Evolutionary conservation across 2,797 vertebrate genomes (phyloP).

Genomic region (Momotus momota): DNA sequence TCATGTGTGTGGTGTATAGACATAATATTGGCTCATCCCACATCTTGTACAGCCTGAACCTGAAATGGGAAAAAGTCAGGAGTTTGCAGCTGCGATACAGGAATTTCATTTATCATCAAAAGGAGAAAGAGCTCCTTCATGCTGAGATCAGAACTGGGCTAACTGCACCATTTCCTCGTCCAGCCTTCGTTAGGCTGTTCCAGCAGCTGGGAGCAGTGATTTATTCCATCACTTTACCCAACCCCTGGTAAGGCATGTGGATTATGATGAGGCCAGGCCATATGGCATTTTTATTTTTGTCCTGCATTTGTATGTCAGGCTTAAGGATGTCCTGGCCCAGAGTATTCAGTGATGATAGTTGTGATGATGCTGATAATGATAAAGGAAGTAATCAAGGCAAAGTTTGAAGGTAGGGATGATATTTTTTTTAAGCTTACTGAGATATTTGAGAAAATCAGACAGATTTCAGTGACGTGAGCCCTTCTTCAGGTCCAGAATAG

Average conservation of each 20-base stretch:
- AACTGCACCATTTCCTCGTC: slow-evolving; percentile 19
- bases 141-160: slow-evolving; percentile 68
- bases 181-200: slow-evolving; percentile 41
- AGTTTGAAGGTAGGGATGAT: neutral
- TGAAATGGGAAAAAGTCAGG: slow-evolving; percentile 39
- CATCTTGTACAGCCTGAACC: slow-evolving; percentile 33
- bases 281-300: neutral
- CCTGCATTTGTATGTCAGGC: neutral
- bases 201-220: slow-evolving; percentile 15
- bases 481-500: neutral
- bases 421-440: neutral
- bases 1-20: too few species aligned
- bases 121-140: slow-evolving; percentile 65
- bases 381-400: neutral
- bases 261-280: neutral
- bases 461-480: neutral
- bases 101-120: slow-evolving; percentile 68
- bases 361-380: neutral
- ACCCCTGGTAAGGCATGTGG: neutral
- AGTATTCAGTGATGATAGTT: neutral
- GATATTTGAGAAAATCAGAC: neutral
- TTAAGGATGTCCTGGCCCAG: neutral
- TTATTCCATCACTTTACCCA: neutral
- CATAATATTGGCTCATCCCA: neutral
- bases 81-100: slow-evolving; percentile 36